phyloP scores from a whole-genome alignment of 2,888 invertebrate genomes.

The Brachypalpus laphriformis region DNA sequence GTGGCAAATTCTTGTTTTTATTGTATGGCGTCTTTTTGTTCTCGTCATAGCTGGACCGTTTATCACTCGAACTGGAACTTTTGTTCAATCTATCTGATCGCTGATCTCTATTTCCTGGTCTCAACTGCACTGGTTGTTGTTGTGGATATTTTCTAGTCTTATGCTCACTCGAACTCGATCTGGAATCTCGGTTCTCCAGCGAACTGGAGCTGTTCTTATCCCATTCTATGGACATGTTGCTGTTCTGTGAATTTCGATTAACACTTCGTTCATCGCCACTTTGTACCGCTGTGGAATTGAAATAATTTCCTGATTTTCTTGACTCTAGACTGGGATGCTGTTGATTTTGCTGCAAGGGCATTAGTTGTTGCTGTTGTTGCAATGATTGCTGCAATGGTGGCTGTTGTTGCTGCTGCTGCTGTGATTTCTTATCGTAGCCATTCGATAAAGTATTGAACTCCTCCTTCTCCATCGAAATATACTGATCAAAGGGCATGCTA shows the following conservation, averaged over 20 bases:
- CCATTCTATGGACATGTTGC: slow-evolving; percentile 77
- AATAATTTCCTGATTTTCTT: slow-evolving; percentile 52
- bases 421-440: slow-evolving; percentile 43
- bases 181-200: slow-evolving; percentile 78
- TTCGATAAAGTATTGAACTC: slow-evolving; percentile 77
- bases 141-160: slow-evolving; percentile 73
- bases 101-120: slow-evolving; percentile 75
- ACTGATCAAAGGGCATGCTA: slow-evolving; percentile 82
- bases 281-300: slow-evolving; percentile 28
- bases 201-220: slow-evolving; percentile 81
- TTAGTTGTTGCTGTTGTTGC: slow-evolving; percentile 19
- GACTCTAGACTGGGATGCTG: slow-evolving; percentile 23
- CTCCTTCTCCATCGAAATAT: slow-evolving; percentile 80
- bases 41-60: slow-evolving; percentile 54
- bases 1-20: slow-evolving; percentile 78
- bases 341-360: slow-evolving; percentile 8
- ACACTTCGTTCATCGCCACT: slow-evolving; percentile 48
- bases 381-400: slow-evolving; percentile 63
- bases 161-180: slow-evolving; percentile 77
- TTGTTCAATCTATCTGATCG: slow-evolving; percentile 63
- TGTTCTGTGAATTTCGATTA: slow-evolving; percentile 58
- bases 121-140: slow-evolving; percentile 75
- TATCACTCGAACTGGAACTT: slow-evolving; percentile 60
- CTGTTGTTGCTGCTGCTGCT: slow-evolving; percentile 70
- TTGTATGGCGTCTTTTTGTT: slow-evolving; percentile 73